These are phyloP conservation scores for Myotis davidii DNA, from an alignment of 2,113 vertebrate genomes.

Conservation along the genomic window DNA sequence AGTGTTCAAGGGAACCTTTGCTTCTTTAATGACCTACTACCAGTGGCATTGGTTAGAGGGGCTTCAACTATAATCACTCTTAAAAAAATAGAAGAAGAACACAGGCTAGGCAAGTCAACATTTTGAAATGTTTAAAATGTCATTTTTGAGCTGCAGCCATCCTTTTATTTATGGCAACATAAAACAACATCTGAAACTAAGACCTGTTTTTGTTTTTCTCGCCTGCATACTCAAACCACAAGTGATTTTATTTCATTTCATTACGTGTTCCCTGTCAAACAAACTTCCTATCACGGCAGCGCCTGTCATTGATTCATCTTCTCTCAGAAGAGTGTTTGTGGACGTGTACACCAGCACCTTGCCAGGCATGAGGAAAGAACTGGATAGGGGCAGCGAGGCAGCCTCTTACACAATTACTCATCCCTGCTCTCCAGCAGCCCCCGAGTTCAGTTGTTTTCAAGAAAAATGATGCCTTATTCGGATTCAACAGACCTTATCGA, in stretches of 20 bases:
- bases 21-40: not conserved
- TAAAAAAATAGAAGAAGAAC: not conserved
- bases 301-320: not conserved
- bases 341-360: not conserved
- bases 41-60: not conserved
- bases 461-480: not conserved
- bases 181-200: conserved; percentile 35
- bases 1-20: not conserved
- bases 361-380: conserved; percentile 28
- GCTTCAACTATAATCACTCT: not conserved
- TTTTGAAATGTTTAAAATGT: conserved; percentile 60
- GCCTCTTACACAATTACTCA: not conserved
- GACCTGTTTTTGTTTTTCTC: conserved; percentile 64
- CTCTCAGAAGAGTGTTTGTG: not conserved
- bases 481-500: not conserved
- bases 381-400: not conserved
- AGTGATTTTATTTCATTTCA: conserved; percentile 59
- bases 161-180: conserved; percentile 53
- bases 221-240: conserved; percentile 50
- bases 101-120: conserved; percentile 8
- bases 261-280: conserved; percentile 17
- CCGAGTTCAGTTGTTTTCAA: not conserved
- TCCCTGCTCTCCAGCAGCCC: not conserved
- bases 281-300: conserved; percentile 13
- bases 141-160: conserved; percentile 44